Evolutionary conservation across 2,888 invertebrate species (phyloP), one percentile per base, ranked within the genome.

Genomic region (Aplocera efformata): DNA sequence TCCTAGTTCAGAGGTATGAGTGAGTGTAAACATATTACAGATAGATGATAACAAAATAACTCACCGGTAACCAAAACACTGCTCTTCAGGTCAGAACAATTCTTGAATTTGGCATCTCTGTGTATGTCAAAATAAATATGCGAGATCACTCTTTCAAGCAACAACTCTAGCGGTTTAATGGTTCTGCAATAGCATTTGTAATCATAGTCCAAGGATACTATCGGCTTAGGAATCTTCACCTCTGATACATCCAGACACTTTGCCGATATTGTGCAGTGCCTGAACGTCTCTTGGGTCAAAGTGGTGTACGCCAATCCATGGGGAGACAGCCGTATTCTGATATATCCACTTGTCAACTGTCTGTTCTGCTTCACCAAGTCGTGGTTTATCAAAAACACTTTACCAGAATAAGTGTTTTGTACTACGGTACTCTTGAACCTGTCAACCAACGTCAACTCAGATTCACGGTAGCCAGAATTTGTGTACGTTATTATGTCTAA

Each of bases 371-470:
- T 81, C 0, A 80, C 69, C 48, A 90, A 71, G 7, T 81, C 75
- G 33, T 90, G 79, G 65, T 91, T 92, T 13, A 93, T 77, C 1
- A 91, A 57, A 30, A 91, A 76, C 63, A 81, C 81, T 50, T 86
- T 79, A 1, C 84, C 77, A 1, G 80, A 83, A 61, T 78, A 80
- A 41, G 88, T 88, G 49, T 68, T 82, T 8, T 85, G 76, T 10
- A 89, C 80, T 1, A 91, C 79, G 61, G 83, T 90, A 38, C 69
- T 73, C 58, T 90, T 90, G 53, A 91, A 90, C 13, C 66, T 78
- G 37, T 88, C 80, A 41, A 90, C 66, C 7, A 85, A 60, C 32
- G 79, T 76, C 1, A 46, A 57, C 44, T 85, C 82, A 1, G 61
- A 60, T 32, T 79, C 77, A 1, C 53, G 9, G 3, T 26, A 23